phyloP scores from a whole-genome alignment of 2,113 vertebrate genomes.

The Probosciger aterrimus region DNA sequence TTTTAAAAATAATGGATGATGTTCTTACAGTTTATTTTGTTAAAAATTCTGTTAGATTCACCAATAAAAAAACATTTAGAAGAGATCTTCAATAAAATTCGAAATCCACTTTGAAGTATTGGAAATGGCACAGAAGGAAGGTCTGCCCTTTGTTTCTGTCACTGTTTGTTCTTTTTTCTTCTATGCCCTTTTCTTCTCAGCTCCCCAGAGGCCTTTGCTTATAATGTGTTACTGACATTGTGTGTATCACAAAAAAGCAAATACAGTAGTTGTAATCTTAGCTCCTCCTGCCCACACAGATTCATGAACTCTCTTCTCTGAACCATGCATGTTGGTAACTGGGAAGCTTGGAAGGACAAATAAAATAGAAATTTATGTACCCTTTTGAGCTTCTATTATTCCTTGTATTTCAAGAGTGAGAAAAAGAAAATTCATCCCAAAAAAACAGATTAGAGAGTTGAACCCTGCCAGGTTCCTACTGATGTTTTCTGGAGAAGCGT shows the following conservation, averaged over 20 bases:
- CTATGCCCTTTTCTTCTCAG: neutral
- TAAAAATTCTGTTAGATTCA: neutral
- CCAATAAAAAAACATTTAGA: neutral
- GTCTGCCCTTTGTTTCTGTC: slow-evolving; percentile 21
- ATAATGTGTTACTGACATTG: neutral
- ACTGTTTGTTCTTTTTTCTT: neutral
- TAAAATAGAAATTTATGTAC: neutral
- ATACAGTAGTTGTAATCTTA: neutral
- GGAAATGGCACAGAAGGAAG: neutral
- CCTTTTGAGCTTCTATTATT: neutral
- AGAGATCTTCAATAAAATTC: neutral
- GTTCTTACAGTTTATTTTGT: neutral
- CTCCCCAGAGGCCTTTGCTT: neutral
- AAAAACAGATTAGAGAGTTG: neutral
- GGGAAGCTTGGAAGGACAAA: neutral
- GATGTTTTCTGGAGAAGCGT: neutral
- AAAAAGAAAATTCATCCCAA: neutral
- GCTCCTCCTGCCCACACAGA: neutral
- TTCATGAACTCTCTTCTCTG: neutral
- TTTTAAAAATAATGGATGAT: neutral
- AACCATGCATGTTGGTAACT: neutral
- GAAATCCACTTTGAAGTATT: neutral
- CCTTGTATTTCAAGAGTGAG: neutral
- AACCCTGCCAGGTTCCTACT: neutral
- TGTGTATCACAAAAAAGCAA: neutral